Base-by-base conservation (phyloP, 2,888 invertebrate species). In the Agapostemon virescens region DNA sequence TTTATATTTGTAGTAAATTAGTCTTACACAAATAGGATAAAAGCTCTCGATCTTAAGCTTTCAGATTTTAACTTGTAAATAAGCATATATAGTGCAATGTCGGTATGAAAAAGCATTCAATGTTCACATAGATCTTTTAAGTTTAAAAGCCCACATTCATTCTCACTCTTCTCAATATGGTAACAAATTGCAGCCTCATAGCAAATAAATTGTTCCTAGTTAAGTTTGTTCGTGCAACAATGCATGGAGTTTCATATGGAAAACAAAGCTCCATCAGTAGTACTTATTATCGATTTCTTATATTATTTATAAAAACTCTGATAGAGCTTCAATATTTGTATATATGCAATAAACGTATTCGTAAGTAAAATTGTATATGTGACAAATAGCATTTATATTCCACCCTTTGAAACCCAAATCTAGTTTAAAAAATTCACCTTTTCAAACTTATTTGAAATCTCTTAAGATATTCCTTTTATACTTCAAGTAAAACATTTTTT, bases 1-100 rank as follows among this genome's bases (percentile, higher is more conserved):
- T 90, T 88, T 90, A 86, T 90, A 90, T 90, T 88, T 88, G 78
- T 87, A 86, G 84, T 86, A 88, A 88, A 86, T 88, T 85, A 84
- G 84, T 88, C 86, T 87, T 89, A 90, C 89, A 90, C 77, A 87
- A 85, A 82, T 84, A 89, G 85, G 84, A 86, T 86, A 84, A 77
- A 87, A 88, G 88, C 89, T 89, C 82, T 82, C 79, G 77, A 42
- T 77, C 49, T 79, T 58, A 84, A 84, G 83, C 84, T 84, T 82
- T 79, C 58, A 70, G 58, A 72, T 74, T 84, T 72, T 71, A 86
- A 86, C 81, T 85, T 85, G 75, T 85, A 84, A 84, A 81, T 84
- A 87, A 87, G 85, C 83, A 87, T 79, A 74, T 80, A 69, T 84
- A 78, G 85, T 87, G 86, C 84, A 70, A 83, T 77, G 45, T 84